phyloP scores from a whole-genome alignment of 2,797 vertebrate species.

The Phataginus tetradactyla region DNA sequence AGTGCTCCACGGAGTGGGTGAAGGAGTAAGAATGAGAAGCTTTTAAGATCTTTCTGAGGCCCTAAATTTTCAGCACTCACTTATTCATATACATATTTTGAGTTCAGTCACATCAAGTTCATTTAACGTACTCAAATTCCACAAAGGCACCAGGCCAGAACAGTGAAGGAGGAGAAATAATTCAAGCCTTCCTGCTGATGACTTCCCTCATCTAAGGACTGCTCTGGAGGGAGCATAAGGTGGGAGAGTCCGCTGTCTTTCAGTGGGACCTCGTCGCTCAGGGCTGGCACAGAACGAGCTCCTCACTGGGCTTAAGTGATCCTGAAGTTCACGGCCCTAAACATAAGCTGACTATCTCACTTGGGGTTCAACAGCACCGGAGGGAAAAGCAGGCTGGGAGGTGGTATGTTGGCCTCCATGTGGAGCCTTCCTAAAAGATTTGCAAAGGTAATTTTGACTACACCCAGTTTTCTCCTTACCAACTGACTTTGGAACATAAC shows the following conservation, averaged over 20 bases:
- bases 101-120: not conserved
- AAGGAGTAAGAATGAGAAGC: not conserved
- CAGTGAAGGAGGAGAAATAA: not conserved
- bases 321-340: not conserved
- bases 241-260: not conserved
- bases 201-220: not conserved
- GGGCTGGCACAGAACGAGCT: not conserved
- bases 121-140: not conserved
- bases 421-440: not conserved
- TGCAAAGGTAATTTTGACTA: not conserved
- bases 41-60: not conserved
- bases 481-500: not conserved
- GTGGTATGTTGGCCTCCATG: accelerated
- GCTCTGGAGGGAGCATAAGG: not conserved
- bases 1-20: not conserved
- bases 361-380: not conserved
- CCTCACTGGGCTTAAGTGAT: not conserved
- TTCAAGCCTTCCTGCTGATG: not conserved
- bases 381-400: not conserved
- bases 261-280: accelerated
- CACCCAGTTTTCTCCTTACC: not conserved
- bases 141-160: not conserved
- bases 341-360: not conserved
- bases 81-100: not conserved
- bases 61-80: not conserved